Conservation (phyloP, 1,140 invertebrate species). For the Drosophila arawakana region DNA sequence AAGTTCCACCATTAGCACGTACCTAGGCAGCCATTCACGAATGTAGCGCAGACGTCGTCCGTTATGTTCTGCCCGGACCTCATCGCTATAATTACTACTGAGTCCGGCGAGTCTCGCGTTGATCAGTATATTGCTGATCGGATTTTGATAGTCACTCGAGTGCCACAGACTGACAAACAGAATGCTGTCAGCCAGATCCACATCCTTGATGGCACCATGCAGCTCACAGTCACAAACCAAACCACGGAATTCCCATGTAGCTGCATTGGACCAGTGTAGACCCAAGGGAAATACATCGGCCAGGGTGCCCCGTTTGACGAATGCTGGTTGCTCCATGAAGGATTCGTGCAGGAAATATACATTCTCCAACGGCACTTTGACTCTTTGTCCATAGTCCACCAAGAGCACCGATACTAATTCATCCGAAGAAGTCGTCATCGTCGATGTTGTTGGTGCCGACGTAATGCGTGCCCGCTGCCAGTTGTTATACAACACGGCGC, state of each 20-base stretch:
- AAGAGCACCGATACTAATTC: constrained; percentile 27
- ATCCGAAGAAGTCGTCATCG: too few relatives aligned
- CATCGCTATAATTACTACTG: constrained; percentile 22
- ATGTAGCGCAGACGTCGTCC: constrained; percentile 52
- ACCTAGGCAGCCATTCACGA: constrained; percentile 54
- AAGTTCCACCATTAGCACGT: neutral
- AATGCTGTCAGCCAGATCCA: constrained; percentile 21
- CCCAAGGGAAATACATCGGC: constrained; percentile 46
- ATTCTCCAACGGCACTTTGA: neutral
- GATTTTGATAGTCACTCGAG: accelerated
- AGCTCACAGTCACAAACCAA: neutral
- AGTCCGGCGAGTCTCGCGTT: constrained; percentile 21
- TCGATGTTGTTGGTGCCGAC: neutral
- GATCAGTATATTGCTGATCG: constrained; percentile 29
- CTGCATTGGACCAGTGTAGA: constrained; percentile 29
- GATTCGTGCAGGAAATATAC: constrained; percentile 18
- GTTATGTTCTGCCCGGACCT: neutral
- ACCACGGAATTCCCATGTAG: neutral
- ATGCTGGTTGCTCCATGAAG: neutral
- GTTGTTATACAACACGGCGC: neutral
- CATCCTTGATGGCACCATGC: constrained; percentile 22
- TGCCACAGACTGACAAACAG: constrained; percentile 21
- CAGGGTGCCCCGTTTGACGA: constrained; percentile 41
- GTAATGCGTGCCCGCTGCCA: constrained; percentile 48
- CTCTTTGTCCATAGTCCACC: constrained; percentile 38